Evolutionary conservation across 2,113 vertebrate genomes (phyloP), one percentile per base, ranked within the genome.

Genomic region (Boulengerochromis microlepis): DNA sequence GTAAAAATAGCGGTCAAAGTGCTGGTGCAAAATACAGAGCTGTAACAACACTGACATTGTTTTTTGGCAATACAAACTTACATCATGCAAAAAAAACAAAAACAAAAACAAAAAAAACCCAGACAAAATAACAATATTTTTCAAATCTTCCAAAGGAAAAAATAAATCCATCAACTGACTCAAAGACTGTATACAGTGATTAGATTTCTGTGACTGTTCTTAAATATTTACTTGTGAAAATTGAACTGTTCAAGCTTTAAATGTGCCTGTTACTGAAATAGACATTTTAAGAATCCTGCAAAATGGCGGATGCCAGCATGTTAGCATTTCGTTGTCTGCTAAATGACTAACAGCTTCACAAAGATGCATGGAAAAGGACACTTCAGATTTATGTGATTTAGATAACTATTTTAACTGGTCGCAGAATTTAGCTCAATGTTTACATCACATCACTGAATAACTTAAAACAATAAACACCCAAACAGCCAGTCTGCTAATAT

Each of bases 21-120:
- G 96, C 95, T 91, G 52, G 96, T 96, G 96, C 96, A 92, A 93
- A 82, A 93, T 78, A 95, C 88, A 85, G 66, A 86, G 40, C 56
- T 19, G 91, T 93, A 59, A 87, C 81, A 91, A 94, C 86, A 92
- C 81, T 59, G 86, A 90, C 81, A 89, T 81, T 57, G 16, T 87
- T 90, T 86, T 93, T 93, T 89, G 89, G 71, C 95, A 85, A 61
- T 26, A 86, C 15, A 85, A 71, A 91, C 22, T 7, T 66, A 88
- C 31, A 42, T 76, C 54, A 76, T 22, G 71, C 8, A 11, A 40
- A 38, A 10, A 10, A 38, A 38, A 38, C 10, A 10, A 3, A 40
- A 3, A 5, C 5, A 42, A 12, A 12, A 42, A 45, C 2, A 47
- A 4, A 9, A 3, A 19, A 19, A 19, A 4, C 0, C 0, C 2